phyloP scores from a whole-genome alignment of 2,888 invertebrate species.

The Rhorus exstirpatorius region DNA sequence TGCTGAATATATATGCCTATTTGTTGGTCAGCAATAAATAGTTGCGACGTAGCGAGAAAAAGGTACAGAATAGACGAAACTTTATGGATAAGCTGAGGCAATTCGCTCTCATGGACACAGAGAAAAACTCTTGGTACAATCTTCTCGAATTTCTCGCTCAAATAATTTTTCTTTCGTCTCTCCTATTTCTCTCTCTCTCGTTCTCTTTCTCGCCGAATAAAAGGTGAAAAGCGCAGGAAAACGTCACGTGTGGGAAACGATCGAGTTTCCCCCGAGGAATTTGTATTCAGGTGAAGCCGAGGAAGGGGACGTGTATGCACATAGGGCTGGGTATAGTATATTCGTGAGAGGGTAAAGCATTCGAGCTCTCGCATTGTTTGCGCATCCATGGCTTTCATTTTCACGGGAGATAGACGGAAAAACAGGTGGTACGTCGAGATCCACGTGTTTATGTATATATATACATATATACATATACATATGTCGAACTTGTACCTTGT shows the following conservation, averaged over 20 bases:
- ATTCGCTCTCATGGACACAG: slow-evolving; percentile 10
- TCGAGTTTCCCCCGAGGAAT: slow-evolving; percentile 64
- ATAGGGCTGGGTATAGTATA: slow-evolving; percentile 6
- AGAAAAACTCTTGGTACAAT: slow-evolving; percentile 18
- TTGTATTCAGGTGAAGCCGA: slow-evolving; percentile 52
- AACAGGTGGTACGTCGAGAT: slow-evolving; percentile 58
- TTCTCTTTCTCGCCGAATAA: slow-evolving; percentile 13
- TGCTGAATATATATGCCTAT: not conserved
- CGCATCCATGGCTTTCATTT: slow-evolving; percentile 56
- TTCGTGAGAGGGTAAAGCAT: slow-evolving; percentile 38
- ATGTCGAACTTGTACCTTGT: not conserved
- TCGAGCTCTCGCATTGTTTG: slow-evolving; percentile 60
- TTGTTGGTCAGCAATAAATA: not conserved
- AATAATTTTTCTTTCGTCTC: slow-evolving; percentile 44
- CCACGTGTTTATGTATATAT: not conserved
- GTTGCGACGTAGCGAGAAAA: not conserved
- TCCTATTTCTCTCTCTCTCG: not conserved
- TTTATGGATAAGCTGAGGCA: slow-evolving; percentile 9
- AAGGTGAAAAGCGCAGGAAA: slow-evolving; percentile 43
- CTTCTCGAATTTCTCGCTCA: slow-evolving; percentile 60
- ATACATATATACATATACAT: not conserved
- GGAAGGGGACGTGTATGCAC: slow-evolving; percentile 30
- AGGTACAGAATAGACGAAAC: slow-evolving; percentile 11
- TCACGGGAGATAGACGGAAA: slow-evolving; percentile 42
- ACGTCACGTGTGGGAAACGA: slow-evolving; percentile 44